Evolutionary conservation across 2,113 vertebrate genomes (phyloP).

Genomic region (Casuarius casuarius): DNA sequence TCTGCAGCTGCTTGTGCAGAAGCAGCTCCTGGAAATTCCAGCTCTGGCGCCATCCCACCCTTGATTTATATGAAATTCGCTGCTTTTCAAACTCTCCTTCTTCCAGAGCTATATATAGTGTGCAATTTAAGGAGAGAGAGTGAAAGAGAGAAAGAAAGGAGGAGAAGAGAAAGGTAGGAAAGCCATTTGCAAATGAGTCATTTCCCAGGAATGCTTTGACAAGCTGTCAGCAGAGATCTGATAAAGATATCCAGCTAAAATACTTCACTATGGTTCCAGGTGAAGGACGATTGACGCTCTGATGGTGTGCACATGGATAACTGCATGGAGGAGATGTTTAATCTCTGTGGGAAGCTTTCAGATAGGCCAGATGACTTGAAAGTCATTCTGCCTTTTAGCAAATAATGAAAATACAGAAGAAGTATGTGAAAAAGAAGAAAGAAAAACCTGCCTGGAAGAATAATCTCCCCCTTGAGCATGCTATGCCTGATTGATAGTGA

Average conservation of each 20-base stretch:
- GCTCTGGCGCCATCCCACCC: background rate
- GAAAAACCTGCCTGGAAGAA: background rate
- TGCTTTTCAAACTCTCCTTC: slow-evolving; percentile 12
- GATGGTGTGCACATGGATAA: background rate
- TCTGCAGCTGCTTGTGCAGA: background rate
- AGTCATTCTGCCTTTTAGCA: slow-evolving; percentile 19
- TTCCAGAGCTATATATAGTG: slow-evolving; percentile 15
- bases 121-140: background rate
- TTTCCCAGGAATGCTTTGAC: slow-evolving; percentile 41
- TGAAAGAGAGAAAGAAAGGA: background rate
- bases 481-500: background rate
- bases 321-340: background rate
- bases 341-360: slow-evolving; percentile 34
- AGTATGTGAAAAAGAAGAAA: background rate
- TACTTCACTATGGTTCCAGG: background rate
- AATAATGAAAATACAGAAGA: background rate
- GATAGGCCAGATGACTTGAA: background rate
- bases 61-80: background rate
- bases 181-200: slow-evolving; percentile 28
- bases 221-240: slow-evolving; percentile 46
- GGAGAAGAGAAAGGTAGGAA: slow-evolving; percentile 20
- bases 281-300: background rate
- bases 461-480: background rate
- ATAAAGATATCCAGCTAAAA: slow-evolving; percentile 47
- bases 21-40: background rate